phyloP scores from a whole-genome alignment of 1,140 invertebrate species.

The Aphaenogaster floridana region DNA sequence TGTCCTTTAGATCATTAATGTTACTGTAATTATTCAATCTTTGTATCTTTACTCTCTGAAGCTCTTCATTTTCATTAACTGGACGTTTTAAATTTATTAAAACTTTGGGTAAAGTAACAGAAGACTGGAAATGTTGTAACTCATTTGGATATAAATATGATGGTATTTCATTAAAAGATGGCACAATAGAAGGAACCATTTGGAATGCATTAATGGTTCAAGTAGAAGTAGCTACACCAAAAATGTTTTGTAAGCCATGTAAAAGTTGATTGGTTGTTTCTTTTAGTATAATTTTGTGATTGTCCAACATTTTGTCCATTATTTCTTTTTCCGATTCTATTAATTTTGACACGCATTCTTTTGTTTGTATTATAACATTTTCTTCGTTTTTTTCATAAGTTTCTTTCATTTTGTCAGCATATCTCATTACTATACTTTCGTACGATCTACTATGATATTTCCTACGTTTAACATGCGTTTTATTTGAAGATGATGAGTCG shows the following conservation, averaged over 20 bases:
- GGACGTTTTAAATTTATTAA: no score
- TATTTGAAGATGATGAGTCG: not conserved
- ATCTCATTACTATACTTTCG: not conserved
- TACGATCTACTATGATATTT: not conserved
- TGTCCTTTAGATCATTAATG: no score
- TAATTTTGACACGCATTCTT: not conserved
- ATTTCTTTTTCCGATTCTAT: slow-evolving; percentile 20
- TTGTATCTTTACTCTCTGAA: no score
- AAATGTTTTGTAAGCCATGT: slow-evolving; percentile 8
- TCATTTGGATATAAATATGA: no score
- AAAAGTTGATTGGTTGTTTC: slow-evolving; percentile 23
- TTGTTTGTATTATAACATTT: not conserved
- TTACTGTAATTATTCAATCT: no score
- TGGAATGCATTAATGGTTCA: no score
- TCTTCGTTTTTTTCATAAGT: not conserved
- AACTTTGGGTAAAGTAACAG: no score
- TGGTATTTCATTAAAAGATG: no score
- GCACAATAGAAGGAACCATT: no score
- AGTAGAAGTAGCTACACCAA: no score
- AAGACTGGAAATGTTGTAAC: no score
- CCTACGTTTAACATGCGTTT: not conserved
- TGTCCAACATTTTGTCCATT: not conserved
- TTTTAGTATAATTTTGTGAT: not conserved
- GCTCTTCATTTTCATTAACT: no score
- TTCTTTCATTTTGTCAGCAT: not conserved